Evolutionary conservation across 2,888 invertebrate species (phyloP).

Genomic region (Sesia apiformis): DNA sequence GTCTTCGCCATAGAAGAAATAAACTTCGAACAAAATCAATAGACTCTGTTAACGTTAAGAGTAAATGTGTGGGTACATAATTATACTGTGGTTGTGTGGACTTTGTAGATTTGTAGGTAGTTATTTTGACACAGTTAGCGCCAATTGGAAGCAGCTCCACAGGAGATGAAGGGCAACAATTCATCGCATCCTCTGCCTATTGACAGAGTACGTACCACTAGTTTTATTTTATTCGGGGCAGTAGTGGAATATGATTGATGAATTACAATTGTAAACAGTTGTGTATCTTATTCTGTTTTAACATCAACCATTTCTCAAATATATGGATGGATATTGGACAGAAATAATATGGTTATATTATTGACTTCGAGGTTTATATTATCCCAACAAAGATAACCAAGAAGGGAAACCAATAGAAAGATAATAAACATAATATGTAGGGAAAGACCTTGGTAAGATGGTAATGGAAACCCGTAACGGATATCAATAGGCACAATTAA

Average conservation of each 20-base stretch:
- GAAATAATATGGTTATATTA: too few species aligned
- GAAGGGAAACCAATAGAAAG: too few species aligned
- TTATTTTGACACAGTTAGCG: slow-evolving; percentile 13
- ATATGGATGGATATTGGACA: too few species aligned
- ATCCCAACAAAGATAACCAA: too few species aligned
- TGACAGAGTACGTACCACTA: slow-evolving; percentile 2
- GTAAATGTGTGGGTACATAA: background rate
- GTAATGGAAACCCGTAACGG: too few species aligned
- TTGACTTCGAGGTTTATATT: too few species aligned
- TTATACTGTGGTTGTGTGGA: background rate
- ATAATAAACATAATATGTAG: too few species aligned
- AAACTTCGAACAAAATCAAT: background rate
- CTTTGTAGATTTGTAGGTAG: background rate
- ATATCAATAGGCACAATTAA: too few species aligned
- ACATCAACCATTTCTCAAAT: too few species aligned
- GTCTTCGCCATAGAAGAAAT: background rate
- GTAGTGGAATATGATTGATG: background rate
- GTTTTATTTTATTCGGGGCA: background rate
- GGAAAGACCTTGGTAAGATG: too few species aligned
- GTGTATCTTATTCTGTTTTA: too few species aligned
- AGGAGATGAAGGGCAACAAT: slow-evolving; percentile 18
- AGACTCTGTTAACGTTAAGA: background rate
- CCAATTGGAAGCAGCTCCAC: slow-evolving; percentile 18
- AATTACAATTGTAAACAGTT: background rate
- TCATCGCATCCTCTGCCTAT: slow-evolving; percentile 21